Evolutionary conservation across 2,888 invertebrate species (phyloP).

Genomic region (Leucania comma): DNA sequence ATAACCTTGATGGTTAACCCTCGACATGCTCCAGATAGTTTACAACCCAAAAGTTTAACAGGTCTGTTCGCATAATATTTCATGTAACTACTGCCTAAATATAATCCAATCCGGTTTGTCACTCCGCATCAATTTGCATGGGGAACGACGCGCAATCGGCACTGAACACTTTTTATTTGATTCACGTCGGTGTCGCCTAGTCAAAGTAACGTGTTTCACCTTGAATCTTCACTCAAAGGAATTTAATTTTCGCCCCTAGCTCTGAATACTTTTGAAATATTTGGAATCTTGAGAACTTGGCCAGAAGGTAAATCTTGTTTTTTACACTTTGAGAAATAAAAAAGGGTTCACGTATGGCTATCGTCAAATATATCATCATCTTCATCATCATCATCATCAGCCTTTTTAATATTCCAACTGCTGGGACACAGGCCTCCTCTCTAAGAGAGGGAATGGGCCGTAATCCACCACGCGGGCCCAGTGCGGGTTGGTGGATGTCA

Average conservation of each 20-base stretch:
- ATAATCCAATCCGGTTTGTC: slow-evolving; percentile 43
- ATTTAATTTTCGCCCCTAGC: slow-evolving; percentile 70
- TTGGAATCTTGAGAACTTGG: slow-evolving; percentile 42
- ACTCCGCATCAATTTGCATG: slow-evolving; percentile 52
- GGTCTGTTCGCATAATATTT: slow-evolving; percentile 37
- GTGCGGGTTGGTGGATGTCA: too few relatives aligned
- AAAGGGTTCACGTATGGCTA: not conserved
- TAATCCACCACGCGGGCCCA: too few relatives aligned
- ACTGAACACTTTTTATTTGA: slow-evolving; percentile 62
- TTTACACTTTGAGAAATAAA: not conserved
- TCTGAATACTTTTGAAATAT: slow-evolving; percentile 55
- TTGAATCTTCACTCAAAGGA: slow-evolving; percentile 69
- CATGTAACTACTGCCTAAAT: slow-evolving; percentile 27
- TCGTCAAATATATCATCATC: not conserved
- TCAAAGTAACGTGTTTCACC: slow-evolving; percentile 62
- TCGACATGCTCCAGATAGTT: slow-evolving; percentile 30
- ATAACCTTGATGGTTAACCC: slow-evolving; percentile 18
- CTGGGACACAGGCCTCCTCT: too few relatives aligned
- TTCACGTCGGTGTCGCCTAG: slow-evolving; percentile 53
- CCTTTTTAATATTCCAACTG: too few relatives aligned
- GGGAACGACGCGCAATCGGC: slow-evolving; percentile 41
- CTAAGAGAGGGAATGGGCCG: too few relatives aligned
- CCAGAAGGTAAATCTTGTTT: slow-evolving; percentile 22
- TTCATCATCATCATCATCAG: too few relatives aligned
- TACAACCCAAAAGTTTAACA: slow-evolving; percentile 34